Conservation (phyloP, 2,888 invertebrate species). For the Muschampia plurimacula region DNA sequence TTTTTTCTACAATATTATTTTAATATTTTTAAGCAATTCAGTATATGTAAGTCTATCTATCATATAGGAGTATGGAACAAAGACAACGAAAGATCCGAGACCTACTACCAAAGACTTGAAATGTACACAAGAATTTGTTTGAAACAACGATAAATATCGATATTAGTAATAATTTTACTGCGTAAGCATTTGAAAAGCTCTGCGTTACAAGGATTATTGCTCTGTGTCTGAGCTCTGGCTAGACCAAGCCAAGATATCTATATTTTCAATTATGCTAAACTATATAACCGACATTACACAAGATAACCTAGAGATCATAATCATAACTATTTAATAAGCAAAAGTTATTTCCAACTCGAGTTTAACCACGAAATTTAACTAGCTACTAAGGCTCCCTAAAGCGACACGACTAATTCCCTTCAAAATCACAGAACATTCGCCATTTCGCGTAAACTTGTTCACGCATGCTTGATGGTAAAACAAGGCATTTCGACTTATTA, state of each 20-base stretch:
- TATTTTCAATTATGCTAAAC: slow-evolving; percentile 27
- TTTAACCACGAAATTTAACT: slow-evolving; percentile 39
- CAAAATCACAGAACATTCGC: slow-evolving; percentile 19
- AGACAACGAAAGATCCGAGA: not conserved
- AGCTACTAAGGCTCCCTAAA: slow-evolving; percentile 31
- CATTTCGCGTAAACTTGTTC: slow-evolving; percentile 9
- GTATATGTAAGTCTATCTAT: slow-evolving; percentile 40
- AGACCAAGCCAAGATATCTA: slow-evolving; percentile 31
- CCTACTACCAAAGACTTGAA: not conserved
- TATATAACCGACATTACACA: slow-evolving; percentile 35
- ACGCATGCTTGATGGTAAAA: not conserved
- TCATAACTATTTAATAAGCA: slow-evolving; percentile 37
- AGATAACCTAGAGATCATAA: slow-evolving; percentile 35
- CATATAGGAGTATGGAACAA: slow-evolving; percentile 10
- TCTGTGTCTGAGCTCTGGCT: slow-evolving; percentile 35
- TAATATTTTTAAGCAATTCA: slow-evolving; percentile 51
- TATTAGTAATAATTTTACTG: slow-evolving; percentile 31
- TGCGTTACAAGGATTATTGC: slow-evolving; percentile 34
- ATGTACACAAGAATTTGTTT: slow-evolving; percentile 23
- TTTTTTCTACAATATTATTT: slow-evolving; percentile 16
- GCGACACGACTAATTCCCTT: slow-evolving; percentile 16
- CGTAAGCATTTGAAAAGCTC: slow-evolving; percentile 34
- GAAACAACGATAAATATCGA: slow-evolving; percentile 30
- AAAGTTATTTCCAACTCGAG: slow-evolving; percentile 38
- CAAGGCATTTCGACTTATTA: not conserved